Conservation (phyloP, 2,888 invertebrate species). For the Ichneumoninae sp. region DNA sequence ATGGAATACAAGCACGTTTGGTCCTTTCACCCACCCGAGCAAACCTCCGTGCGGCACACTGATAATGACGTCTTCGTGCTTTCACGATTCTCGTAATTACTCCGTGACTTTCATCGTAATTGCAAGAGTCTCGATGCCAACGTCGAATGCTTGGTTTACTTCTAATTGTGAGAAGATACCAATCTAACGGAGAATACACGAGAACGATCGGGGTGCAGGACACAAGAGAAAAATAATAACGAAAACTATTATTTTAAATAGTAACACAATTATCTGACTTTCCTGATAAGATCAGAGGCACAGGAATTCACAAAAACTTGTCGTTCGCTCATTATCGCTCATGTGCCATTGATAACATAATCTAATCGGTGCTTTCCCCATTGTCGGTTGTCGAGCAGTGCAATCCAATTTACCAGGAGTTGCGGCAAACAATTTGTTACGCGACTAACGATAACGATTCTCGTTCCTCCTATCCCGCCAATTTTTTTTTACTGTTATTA, state of each 20-base stretch:
- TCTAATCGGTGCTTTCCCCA: not conserved
- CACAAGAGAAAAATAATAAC: constrained; percentile 34
- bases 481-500: constrained; percentile 21
- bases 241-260: constrained; percentile 36
- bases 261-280: not conserved
- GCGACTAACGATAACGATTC: constrained; percentile 24
- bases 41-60: constrained; percentile 1
- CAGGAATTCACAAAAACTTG: not conserved
- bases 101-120: constrained; percentile 75
- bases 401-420: constrained; percentile 29
- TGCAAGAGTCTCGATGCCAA: constrained; percentile 68
- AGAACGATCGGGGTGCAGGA: constrained; percentile 1
- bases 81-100: constrained; percentile 75
- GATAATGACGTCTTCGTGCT: constrained; percentile 69
- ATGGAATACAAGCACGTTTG: constrained; percentile 26
- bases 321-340: constrained; percentile 1
- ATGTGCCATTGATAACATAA: not conserved
- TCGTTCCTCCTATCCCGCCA: not conserved
- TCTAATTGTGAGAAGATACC: constrained; percentile 67
- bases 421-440: constrained; percentile 15
- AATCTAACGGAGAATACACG: constrained; percentile 28
- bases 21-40: constrained; percentile 54
- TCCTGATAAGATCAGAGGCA: not conserved
- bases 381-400: not conserved
- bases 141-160: constrained; percentile 62